Evolutionary conservation across 2,113 vertebrate species (phyloP), one percentile per base, ranked within the genome.

Genomic region (Carlito syrichta): DNA sequence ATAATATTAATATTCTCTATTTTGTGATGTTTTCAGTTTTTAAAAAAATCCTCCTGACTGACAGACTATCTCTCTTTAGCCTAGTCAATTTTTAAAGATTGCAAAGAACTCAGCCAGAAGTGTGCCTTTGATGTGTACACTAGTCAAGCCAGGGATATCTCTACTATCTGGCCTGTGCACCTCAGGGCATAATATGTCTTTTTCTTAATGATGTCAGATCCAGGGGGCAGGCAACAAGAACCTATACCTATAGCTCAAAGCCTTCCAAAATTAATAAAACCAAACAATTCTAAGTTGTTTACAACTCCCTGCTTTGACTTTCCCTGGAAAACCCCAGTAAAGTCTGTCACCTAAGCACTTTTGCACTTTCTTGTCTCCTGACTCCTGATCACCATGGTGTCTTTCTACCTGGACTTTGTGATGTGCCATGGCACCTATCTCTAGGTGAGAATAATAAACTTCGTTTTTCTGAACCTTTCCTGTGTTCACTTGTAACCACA

Each of bases 101-200:
- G 40, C 9, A 43, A 84, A 84, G 13, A 9, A 1, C 2, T 3
- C 8, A 32, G 7, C 4, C 19, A n/a, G 12, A 11, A 30, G 0
- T 3, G 30, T 3, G 30, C 1, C 2, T 62, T 78, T 50, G 22
- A 71, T 11, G 2, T n/a, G 9, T 12, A 77, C 1, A 3, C 8
- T 60, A 52, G 23, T 1, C 22, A 32, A n/a, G n/a, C 14, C n/a
- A 85, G 32, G 30, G 1, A n/a, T 19, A 13, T 2, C 0, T 10
- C 7, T 4, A 58, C 10, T 1, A 25, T 45, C 2, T 56, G 19
- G 8, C 40, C 27, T 88, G 1, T 32, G 1, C 3, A 22, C 1
- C 2, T 11, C 8, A 45, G 30, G 11, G 50, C 8, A 2, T 50
- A 69, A 38, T 23, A 30, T 40, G 38, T 16, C 19, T 74, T 35